A percentile compares a stretch with the other conserved stretches of the same genome.
These are phyloP conservation scores for Scaptomyza pallida DNA, from an alignment of 1,140 invertebrate species.

Conservation along the genomic window DNA sequence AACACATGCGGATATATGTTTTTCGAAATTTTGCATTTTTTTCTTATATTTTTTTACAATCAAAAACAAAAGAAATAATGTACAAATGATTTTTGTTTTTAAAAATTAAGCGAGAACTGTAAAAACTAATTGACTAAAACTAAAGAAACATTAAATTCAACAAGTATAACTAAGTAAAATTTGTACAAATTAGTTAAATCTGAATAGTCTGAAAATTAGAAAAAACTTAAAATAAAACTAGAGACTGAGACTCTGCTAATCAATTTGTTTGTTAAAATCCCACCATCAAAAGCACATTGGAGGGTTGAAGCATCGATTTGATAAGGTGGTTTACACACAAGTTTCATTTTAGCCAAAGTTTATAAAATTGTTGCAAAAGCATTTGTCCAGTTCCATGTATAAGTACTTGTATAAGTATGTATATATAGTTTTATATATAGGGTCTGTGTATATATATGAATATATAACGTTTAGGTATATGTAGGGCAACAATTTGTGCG, in stretches of 20 bases:
- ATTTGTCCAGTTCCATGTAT: conserved; percentile 59
- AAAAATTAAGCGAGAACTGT: conserved; percentile 50
- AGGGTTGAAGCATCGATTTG: conserved; percentile 40
- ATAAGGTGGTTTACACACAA: conserved; percentile 43
- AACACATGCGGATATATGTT: conserved; percentile 53
- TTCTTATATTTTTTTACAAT: conserved; percentile 28
- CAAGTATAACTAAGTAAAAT: conserved; percentile 69
- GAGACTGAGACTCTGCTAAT: conserved; percentile 19
- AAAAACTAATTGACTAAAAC: conserved; percentile 68
- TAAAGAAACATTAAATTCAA: conserved; percentile 70
- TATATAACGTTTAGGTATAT: conserved; percentile 53
- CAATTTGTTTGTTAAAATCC: neutral
- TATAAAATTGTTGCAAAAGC: conserved; percentile 75
- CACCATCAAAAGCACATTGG: conserved; percentile 7
- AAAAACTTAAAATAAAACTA: conserved; percentile 37
- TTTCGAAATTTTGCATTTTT: conserved; percentile 43
- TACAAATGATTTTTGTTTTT: conserved; percentile 52
- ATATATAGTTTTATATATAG: conserved; percentile 25
- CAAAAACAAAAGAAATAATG: conserved; percentile 54
- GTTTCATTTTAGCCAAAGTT: conserved; percentile 48
- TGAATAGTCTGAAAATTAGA: conserved; percentile 25
- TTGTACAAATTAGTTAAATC: conserved; percentile 59
- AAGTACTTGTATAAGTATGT: conserved; percentile 37
- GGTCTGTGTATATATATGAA: conserved; percentile 33
- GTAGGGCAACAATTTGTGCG: conserved; percentile 78